Evolutionary conservation across 2,888 invertebrate genomes (phyloP), one percentile per base, ranked within the genome.

Genomic region (Bedellia somnulentella): DNA sequence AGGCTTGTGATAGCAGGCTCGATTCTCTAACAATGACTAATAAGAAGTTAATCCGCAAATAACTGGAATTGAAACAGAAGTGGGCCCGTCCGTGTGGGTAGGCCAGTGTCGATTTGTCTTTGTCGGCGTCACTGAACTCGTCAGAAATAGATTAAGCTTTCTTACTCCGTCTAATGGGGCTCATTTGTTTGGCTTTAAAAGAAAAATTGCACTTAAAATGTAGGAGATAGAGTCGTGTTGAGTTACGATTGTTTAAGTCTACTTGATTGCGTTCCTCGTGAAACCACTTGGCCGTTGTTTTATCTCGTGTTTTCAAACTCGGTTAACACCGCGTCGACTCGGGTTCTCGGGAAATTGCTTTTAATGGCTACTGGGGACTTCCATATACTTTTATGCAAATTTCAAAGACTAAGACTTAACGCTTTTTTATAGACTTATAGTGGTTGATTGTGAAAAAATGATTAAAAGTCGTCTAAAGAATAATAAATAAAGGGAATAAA

Each of bases 81-180:
- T 67, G 63, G 61, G 53, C 56, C 68, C 63, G 66, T 68, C 70
- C 70, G 75, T 71, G 73, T 71, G 75, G 70, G 71, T 71, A 73
- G 64, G 67, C 71, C 63, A 67, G 63, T 68, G 70, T 67, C 75
- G 68, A 75, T 75, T 71, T 70, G 73, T 75, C 75, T 70, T 66
- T 70, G 75, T 73, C 75, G 70, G 73, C 75, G 75, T 75, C 75
- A 70, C 67, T 71, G 70, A 75, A 75, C 75, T 75, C 75, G 75
- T 75, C 75, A 75, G 75, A 75, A 75, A 75, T 75, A 75, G 75
- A 75, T 75, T 75, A 75, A 75, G 75, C 73, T 62, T 66, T 75
- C 73, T 73, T 70, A 68, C 73, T 73, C 64, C 64, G 68, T 75
- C 70, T 75, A 75, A 75, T 73, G 70, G 71, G 61, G 59, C 75